Conservation (phyloP, 2,888 invertebrate genomes). For the Globia sparganii region DNA sequence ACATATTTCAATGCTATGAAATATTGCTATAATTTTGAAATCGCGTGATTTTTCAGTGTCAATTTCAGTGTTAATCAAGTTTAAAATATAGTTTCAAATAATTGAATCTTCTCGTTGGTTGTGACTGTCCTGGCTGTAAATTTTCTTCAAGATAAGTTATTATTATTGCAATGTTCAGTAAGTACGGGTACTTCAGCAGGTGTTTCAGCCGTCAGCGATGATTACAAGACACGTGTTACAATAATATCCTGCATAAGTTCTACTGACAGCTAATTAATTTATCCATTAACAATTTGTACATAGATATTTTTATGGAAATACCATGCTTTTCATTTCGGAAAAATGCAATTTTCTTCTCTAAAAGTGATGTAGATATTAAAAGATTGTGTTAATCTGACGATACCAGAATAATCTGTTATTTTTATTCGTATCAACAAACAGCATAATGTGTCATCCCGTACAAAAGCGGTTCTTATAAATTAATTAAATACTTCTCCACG, state of each 20-base stretch:
- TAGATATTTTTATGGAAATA: not conserved
- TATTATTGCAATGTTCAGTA: slow-evolving; percentile 43
- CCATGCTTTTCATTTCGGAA: not conserved
- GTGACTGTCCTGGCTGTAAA: slow-evolving; percentile 37
- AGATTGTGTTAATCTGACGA: not conserved
- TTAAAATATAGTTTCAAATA: not conserved
- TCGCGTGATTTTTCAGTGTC: not conserved
- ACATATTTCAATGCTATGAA: not conserved
- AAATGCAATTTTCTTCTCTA: not conserved
- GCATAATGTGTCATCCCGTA: not conserved
- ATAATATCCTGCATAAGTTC: slow-evolving; percentile 25
- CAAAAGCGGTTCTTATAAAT: not conserved
- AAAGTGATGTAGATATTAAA: not conserved
- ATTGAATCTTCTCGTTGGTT: not conserved
- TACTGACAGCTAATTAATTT: not conserved
- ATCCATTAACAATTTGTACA: not conserved
- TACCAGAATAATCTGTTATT: not conserved
- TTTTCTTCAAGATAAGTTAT: slow-evolving; percentile 47
- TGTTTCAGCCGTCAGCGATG: slow-evolving; percentile 43
- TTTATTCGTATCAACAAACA: not conserved
- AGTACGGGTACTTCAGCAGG: slow-evolving; percentile 47
- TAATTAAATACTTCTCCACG: slow-evolving; percentile 6
- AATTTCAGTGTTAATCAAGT: slow-evolving; percentile 2
- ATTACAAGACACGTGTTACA: slow-evolving; percentile 43
- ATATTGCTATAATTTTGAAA: not conserved